Evolutionary conservation across 1,140 invertebrate genomes (phyloP).

Genomic region (Brachionus plicatilis): DNA sequence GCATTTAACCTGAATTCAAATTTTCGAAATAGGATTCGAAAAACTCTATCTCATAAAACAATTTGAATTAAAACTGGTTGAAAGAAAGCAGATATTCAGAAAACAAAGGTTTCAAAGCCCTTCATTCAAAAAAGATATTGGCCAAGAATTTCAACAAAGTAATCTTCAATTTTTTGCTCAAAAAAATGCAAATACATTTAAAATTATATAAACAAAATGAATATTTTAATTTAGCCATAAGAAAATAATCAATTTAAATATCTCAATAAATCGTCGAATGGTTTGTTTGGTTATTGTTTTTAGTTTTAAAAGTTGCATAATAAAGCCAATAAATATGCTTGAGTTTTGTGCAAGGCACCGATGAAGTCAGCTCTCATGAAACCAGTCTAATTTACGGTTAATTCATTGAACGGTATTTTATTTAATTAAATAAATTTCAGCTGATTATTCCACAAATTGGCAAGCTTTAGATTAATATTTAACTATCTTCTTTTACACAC

Average conservation of each 20-base stretch:
- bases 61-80: background rate
- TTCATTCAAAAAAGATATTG: background rate
- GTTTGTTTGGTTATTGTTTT: background rate
- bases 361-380: background rate
- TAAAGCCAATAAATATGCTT: background rate
- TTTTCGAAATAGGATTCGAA: background rate
- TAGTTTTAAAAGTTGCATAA: background rate
- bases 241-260: background rate
- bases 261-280: background rate
- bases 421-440: background rate
- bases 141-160: background rate
- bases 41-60: background rate
- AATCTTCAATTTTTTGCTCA: background rate
- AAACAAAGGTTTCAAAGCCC: background rate
- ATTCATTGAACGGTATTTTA: constrained; percentile 1
- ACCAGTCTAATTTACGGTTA: background rate
- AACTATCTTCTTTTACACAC: background rate
- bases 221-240: background rate
- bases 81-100: background rate
- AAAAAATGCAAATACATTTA: background rate
- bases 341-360: background rate
- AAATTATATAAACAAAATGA: constrained; percentile 8
- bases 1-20: background rate
- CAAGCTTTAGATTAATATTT: background rate
- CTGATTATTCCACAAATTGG: background rate